Evolutionary conservation across 2,888 invertebrate genomes (phyloP), one percentile per base, ranked within the genome.

Genomic region (Monoplex corrugatus): DNA sequence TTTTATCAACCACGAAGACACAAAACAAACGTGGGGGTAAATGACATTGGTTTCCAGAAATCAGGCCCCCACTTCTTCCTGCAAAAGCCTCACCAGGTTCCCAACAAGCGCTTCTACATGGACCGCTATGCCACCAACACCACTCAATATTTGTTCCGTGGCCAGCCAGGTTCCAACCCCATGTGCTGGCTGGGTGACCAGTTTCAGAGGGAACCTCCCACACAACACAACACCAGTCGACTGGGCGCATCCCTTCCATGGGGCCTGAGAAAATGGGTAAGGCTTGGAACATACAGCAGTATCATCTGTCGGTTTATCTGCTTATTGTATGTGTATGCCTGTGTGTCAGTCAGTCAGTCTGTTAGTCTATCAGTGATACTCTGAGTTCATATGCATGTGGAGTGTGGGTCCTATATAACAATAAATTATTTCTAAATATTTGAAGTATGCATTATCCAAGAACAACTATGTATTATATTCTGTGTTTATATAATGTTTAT

Each of bases 261-360:
- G 96, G 96, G 16, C 95, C 94, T 13, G 93, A 95, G 88, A 95
- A 94, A 93, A 92, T 94, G 75, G 96, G 96, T 95, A 89, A 89
- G 93, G 87, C 10, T 13, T n/a, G n/a, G n/a, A n/a, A n/a, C n/a
- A n/a, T n/a, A n/a, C n/a, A n/a, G n/a, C n/a, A n/a, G n/a, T n/a
- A n/a, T n/a, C n/a, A n/a, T n/a, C n/a, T n/a, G n/a, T n/a, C n/a
- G 72, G 72, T 72, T 72, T 32, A 10, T 8, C 5, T n/a, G 13
- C 35, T 8, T 72, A 35, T n/a, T 8, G 32, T 23, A 5, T 72
- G 72, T 72, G 2, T 8, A 5, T 32, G 0, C 35, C 72, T 32
- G 6, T 72, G 2, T 32, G 35, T 72, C 16, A 35, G 2, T 6
- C 32, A 5, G 8, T 72, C 32, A 5, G 8, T 23, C 72, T 72